A percentile compares a stretch with the other conserved stretches of the same genome.
phyloP scores from a whole-genome alignment of 1,140 invertebrate genomes.

The Plectus sambesii region DNA sequence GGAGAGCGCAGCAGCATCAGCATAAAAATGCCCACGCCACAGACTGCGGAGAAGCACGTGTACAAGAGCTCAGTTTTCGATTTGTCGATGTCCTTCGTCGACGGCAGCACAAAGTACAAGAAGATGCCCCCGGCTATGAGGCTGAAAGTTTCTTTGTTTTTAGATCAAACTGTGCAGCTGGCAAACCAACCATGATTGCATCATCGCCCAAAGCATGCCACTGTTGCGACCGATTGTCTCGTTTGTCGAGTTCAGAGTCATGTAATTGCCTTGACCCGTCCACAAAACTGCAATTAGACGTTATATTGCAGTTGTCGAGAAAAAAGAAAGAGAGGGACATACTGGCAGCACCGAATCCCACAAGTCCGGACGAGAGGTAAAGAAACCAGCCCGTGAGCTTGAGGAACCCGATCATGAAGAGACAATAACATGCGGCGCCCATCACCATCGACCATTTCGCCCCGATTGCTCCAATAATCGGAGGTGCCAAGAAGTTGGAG shows the following conservation, averaged over 20 bases:
- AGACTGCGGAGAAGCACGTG: no score
- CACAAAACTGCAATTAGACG: constrained; percentile 15
- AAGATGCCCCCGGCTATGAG: constrained; percentile 20
- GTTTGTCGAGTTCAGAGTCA: constrained; percentile 28
- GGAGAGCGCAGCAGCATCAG: no score
- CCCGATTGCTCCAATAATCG: constrained; percentile 24
- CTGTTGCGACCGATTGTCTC: constrained; percentile 24
- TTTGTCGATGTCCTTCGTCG: no score
- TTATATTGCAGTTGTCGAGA: not conserved
- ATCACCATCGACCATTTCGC: constrained; percentile 19
- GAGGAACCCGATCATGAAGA: constrained; percentile 33
- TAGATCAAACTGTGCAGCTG: not conserved
- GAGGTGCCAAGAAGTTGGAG: constrained; percentile 30
- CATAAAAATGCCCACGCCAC: no score
- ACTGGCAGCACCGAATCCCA: constrained; percentile 34
- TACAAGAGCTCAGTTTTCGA: no score
- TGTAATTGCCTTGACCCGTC: constrained; percentile 35
- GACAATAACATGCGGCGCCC: constrained; percentile 21
- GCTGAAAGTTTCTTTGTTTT: constrained; percentile 15
- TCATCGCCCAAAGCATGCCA: constrained; percentile 31
- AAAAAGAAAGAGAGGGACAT: not conserved
- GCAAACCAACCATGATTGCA: constrained; percentile 30
- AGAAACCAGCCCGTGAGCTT: constrained; percentile 28
- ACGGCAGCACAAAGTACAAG: constrained; percentile 22
- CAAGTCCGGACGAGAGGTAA: constrained; percentile 29